phyloP scores from a whole-genome alignment of 2,797 vertebrate genomes.

The Cichlasoma orientale region DNA sequence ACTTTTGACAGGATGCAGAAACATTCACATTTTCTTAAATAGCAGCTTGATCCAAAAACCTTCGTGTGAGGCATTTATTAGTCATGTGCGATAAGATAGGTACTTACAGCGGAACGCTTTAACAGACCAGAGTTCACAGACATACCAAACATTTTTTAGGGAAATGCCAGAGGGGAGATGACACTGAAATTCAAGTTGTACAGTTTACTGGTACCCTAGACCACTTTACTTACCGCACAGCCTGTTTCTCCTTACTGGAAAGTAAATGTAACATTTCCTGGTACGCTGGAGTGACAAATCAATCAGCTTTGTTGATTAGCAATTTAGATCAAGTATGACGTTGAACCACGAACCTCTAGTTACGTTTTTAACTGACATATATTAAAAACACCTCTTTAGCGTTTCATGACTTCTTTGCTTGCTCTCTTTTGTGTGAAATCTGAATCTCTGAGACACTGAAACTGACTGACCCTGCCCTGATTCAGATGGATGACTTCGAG shows the following conservation, averaged over 20 bases:
- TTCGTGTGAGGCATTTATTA: not conserved
- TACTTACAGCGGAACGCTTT: not conserved
- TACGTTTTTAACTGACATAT: not conserved
- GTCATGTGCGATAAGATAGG: not conserved
- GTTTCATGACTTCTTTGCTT: not conserved
- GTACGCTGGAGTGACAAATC: not conserved
- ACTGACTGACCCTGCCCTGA: constrained; percentile 64
- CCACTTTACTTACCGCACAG: not conserved
- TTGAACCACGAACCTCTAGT: not conserved
- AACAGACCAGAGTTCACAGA: not conserved
- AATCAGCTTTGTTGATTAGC: not conserved
- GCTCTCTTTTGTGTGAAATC: not conserved
- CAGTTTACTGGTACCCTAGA: fast-evolving
- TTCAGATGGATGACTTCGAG: constrained; percentile 73
- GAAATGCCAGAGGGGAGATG: not conserved
- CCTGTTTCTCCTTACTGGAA: not conserved
- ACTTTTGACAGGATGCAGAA: constrained; percentile 55
- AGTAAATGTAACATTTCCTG: not conserved
- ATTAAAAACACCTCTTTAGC: not conserved
- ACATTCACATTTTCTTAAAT: constrained; percentile 1
- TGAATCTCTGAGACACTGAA: constrained; percentile 66
- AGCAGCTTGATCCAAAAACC: not conserved
- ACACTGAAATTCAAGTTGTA: not conserved
- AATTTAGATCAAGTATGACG: not conserved
- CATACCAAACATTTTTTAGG: not conserved